Base-by-base conservation (phyloP, 2,113 vertebrate species). In the Corythornis vintsioides region DNA sequence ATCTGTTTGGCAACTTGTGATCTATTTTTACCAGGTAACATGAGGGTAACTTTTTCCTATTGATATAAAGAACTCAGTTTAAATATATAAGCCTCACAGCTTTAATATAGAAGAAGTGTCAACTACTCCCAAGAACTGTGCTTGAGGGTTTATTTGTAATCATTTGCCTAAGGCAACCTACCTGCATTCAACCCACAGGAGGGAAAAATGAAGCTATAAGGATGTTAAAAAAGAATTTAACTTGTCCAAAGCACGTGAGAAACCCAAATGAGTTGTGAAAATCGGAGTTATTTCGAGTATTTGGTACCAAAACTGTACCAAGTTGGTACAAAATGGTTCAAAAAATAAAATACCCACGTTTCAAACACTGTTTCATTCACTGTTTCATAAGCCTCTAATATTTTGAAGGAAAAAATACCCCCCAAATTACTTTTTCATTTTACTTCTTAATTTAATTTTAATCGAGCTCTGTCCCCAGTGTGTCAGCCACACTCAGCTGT, bases 11-110 rank as follows among this genome's bases (percentile, higher is more conserved):
- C 55, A 94, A 89, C n/a, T 88, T 71, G n/a, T 31, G 10, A 65
- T 90, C 84, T 96, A 96, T 96, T 95, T 95, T 95, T 96, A 95
- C 64, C 82, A 95, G 88, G 93, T 94, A 92, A 67, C 72, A 80
- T 8, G 47, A 95, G 64, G 2, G 1, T 11, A 94, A 89, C 64
- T 77, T 89, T 38, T 66, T 80, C 47, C 82, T 70, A 67, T 21
- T 88, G 88, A 92, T 70, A 86, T 59, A 56, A 83, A 83, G 50
- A 85, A 83, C 56, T 33, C 42, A 16, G 28, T 80, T 85, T 52
- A 79, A 92, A 89, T 33, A 76, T n/a, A 64, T 45, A 55, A 83
- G 22, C 5, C 26, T 77, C 3, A 2, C 52, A 88, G 64, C 14
- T 83, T 88, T 86, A 35, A 66, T 59, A 90, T 0, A 53, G 42